Conservation (phyloP, 2,888 invertebrate genomes). For the Dinocampus coccinellae region DNA sequence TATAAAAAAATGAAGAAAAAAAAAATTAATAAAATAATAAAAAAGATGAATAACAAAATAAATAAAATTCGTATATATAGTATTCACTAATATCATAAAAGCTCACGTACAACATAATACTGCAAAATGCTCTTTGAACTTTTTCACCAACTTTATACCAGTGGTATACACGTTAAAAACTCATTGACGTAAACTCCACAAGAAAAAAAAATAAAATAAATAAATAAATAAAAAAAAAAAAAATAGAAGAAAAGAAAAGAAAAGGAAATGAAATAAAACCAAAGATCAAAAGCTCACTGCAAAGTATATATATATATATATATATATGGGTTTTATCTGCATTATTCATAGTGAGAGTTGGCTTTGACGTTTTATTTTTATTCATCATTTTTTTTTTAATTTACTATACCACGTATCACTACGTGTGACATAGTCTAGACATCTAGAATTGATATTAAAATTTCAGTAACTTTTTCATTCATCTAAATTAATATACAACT, state of each 20-base stretch:
- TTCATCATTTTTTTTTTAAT: conserved; percentile 25
- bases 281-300: conserved; percentile 13
- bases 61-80: not conserved
- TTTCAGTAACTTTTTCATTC: too few relatives aligned
- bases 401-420: not conserved
- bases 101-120: not conserved
- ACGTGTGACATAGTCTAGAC: too few relatives aligned
- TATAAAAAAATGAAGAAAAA: not conserved
- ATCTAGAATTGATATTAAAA: not conserved
- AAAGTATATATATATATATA: not conserved
- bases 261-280: not conserved
- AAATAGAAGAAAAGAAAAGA: too few relatives aligned
- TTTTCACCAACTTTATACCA: not conserved
- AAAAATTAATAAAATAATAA: not conserved
- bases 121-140: conserved; percentile 1
- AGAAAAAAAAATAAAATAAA: not conserved
- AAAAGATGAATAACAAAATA: not conserved
- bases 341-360: conserved; percentile 57
- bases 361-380: conserved; percentile 41
- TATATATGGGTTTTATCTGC: conserved; percentile 38
- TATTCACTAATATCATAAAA: conserved; percentile 1
- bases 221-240: too few relatives aligned
- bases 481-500: too few relatives aligned
- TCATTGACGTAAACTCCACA: not conserved
- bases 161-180: not conserved